These are phyloP conservation scores for Melinaea marsaeus DNA, from an alignment of 2,888 invertebrate species.

Conservation along the genomic window DNA sequence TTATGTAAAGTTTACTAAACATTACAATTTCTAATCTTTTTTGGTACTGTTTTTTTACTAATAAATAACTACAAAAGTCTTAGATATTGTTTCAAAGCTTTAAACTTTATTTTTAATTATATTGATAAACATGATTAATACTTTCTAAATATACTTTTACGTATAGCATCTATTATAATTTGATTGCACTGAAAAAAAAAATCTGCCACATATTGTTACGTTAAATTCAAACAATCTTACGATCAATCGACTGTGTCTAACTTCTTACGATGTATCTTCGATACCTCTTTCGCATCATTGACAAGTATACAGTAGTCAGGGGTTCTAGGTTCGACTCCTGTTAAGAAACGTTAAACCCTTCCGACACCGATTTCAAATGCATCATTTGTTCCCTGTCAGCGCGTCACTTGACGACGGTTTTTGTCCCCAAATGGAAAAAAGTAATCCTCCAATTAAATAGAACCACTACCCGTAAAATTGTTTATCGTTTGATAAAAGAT, in stretches of 20 bases:
- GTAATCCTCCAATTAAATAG: slow-evolving; percentile 73
- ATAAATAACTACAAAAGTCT: no score
- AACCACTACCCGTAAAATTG: slow-evolving; percentile 72
- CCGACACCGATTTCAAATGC: slow-evolving; percentile 48
- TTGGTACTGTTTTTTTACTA: slow-evolving; percentile 11
- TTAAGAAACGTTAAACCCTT: slow-evolving; percentile 31
- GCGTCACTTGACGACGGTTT: slow-evolving; percentile 65
- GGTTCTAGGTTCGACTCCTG: slow-evolving; percentile 14
- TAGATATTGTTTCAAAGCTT: no score
- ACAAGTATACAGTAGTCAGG: slow-evolving; percentile 18
- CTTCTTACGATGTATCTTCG: background rate
- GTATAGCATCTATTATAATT: slow-evolving; percentile 9
- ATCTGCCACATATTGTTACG: slow-evolving; percentile 1
- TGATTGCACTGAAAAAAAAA: background rate
- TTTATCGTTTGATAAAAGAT: slow-evolving; percentile 65
- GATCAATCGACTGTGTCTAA: background rate
- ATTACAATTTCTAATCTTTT: slow-evolving; percentile 23
- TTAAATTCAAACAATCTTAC: background rate
- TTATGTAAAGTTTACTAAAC: slow-evolving; percentile 27
- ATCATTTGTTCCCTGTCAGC: slow-evolving; percentile 69
- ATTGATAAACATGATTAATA: slow-evolving; percentile 12
- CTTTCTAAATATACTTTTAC: slow-evolving; percentile 8
- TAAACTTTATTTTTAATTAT: no score
- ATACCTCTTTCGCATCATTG: background rate
- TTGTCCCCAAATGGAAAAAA: slow-evolving; percentile 57